A percentile compares a stretch with the other conserved stretches of the same genome.
Evolutionary conservation across 1,140 invertebrate genomes (phyloP).

Genomic region (Rhagoletis pomonella): DNA sequence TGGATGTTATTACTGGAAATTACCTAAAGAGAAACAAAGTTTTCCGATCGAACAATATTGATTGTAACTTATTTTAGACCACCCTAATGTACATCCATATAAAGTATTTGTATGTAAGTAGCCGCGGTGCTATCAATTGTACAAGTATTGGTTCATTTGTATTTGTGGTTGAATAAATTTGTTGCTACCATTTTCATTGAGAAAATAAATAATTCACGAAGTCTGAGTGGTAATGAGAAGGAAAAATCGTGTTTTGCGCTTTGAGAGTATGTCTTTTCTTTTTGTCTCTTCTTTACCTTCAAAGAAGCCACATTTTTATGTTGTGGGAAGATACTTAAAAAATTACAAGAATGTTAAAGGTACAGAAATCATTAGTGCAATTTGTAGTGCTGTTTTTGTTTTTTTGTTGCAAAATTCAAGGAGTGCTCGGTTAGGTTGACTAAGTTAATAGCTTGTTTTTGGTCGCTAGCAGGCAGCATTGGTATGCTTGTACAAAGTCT

Average conservation of each 20-base stretch:
- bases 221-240: background rate
- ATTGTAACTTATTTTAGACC: too few relatives aligned
- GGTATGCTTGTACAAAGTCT: background rate
- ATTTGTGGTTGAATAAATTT: background rate
- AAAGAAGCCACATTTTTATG: conserved; percentile 34
- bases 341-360: conserved; percentile 43
- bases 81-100: too few relatives aligned
- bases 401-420: background rate
- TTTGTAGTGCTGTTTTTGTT: background rate
- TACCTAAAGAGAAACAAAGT: too few relatives aligned
- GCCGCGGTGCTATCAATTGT: too few relatives aligned
- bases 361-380: conserved; percentile 33
- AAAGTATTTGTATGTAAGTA: too few relatives aligned
- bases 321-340: conserved; percentile 29
- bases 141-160: background rate
- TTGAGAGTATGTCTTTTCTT: background rate
- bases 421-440: background rate
- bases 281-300: background rate
- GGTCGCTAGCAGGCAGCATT: background rate
- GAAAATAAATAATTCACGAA: conserved; percentile 51
- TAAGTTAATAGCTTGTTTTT: background rate
- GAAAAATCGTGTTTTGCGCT: conserved; percentile 7
- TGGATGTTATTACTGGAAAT: too few relatives aligned
- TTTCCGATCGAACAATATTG: too few relatives aligned
- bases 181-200: conserved; percentile 35